These are phyloP conservation scores for Recurvirostra avosetta DNA, from an alignment of 2,113 vertebrate genomes.

Conservation along the genomic window DNA sequence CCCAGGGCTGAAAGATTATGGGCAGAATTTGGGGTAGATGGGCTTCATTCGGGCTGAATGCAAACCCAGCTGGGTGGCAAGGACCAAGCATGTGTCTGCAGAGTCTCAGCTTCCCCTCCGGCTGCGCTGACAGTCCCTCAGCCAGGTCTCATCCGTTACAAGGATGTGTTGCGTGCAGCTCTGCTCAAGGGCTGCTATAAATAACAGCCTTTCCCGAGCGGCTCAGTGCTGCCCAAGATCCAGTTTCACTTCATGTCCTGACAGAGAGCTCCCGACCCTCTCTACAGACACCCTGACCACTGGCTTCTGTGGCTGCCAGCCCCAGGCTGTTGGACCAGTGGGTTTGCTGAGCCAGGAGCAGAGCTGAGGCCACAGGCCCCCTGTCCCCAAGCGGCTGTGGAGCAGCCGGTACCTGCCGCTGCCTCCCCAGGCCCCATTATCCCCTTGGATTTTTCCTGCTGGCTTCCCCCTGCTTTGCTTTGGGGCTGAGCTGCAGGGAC, in stretches of 20 bases:
- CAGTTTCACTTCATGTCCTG: neutral
- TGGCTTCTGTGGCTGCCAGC: neutral
- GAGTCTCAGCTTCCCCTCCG: neutral
- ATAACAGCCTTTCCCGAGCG: neutral
- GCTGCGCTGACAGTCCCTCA: neutral
- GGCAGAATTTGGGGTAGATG: neutral
- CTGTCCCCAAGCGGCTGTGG: fast-evolving
- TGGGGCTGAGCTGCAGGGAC: neutral
- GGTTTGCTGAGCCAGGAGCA: fast-evolving
- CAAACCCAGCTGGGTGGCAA: neutral
- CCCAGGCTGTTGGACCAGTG: neutral
- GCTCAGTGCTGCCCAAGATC: neutral
- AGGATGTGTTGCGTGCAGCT: neutral
- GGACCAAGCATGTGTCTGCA: neutral
- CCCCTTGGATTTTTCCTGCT: neutral
- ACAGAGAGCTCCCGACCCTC: neutral
- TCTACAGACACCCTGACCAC: neutral
- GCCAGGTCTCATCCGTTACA: neutral
- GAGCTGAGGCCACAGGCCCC: neutral
- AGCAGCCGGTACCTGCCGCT: neutral
- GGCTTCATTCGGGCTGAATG: neutral
- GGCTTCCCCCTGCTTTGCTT: neutral
- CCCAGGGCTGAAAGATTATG: neutral
- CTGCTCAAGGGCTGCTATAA: neutral
- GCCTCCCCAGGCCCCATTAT: neutral